Evolutionary conservation across 2,113 vertebrate genomes (phyloP).

Genomic region (Podarcis cretensis): DNA sequence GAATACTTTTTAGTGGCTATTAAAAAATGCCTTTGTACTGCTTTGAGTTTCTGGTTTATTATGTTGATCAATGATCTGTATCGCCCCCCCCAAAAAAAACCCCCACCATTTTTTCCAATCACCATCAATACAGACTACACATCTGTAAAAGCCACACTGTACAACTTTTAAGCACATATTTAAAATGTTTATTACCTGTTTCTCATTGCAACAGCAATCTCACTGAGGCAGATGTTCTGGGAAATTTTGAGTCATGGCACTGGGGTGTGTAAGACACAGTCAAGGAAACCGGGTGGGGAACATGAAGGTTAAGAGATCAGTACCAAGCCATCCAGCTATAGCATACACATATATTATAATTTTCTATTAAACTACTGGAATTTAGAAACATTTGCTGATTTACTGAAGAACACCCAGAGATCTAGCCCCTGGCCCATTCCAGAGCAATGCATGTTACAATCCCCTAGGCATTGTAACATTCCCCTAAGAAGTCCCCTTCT

Average conservation of each 20-base stretch:
- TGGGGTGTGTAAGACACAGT: no score
- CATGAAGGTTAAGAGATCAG: not conserved
- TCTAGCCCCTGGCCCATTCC: no score
- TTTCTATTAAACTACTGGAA: not conserved
- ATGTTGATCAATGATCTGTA: conserved; percentile 19
- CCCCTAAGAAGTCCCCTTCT: not conserved
- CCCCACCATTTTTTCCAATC: conserved; percentile 39
- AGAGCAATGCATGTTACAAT: not conserved
- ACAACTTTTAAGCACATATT: conserved; percentile 10
- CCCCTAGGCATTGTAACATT: not conserved
- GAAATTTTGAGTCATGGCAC: no score
- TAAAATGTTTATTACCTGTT: no score
- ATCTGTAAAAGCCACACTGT: not conserved
- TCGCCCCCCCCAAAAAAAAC: not conserved
- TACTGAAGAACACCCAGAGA: not conserved
- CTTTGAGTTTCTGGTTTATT: conserved; percentile 26
- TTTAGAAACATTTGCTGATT: not conserved
- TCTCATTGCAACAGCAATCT: no score
- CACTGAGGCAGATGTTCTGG: no score
- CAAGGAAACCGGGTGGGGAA: no score
- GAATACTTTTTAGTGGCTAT: not conserved
- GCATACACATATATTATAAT: not conserved
- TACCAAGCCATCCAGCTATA: not conserved
- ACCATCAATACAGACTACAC: not conserved
- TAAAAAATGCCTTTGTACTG: not conserved